A percentile compares a stretch with the other conserved stretches of the same genome.
These are phyloP conservation scores for Aplocera efformata DNA, from an alignment of 2,888 invertebrate species.

Conservation along the genomic window DNA sequence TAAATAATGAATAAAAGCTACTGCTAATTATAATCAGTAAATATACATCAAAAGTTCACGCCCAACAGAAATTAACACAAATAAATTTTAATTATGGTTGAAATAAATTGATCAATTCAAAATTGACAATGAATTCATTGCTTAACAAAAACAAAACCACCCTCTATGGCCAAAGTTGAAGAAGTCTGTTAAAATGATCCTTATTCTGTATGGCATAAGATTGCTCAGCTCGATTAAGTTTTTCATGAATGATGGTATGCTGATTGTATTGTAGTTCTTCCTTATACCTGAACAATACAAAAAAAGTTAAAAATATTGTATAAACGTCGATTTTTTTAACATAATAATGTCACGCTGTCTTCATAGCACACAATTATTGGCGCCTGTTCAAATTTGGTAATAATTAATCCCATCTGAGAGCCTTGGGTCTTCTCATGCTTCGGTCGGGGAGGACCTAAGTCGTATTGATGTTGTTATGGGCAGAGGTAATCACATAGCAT, in stretches of 20 bases:
- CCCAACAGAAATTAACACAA: slow-evolving; percentile 7
- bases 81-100: too few species aligned
- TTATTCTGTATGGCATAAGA: slow-evolving; percentile 67
- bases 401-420: too few species aligned
- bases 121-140: neutral
- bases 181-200: slow-evolving; percentile 67
- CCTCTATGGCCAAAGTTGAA: slow-evolving; percentile 68
- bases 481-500: too few species aligned
- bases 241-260: slow-evolving; percentile 67
- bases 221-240: slow-evolving; percentile 56
- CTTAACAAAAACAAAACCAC: slow-evolving; percentile 73
- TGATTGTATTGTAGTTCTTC: slow-evolving; percentile 59
- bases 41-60: slow-evolving; percentile 17
- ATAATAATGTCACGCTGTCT: too few species aligned
- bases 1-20: slow-evolving; percentile 23
- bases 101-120: too few species aligned
- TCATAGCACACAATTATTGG: too few species aligned
- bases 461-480: too few species aligned
- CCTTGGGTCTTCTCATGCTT: too few species aligned
- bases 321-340: too few species aligned
- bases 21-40: slow-evolving; percentile 13
- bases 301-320: too few species aligned
- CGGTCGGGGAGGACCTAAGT: too few species aligned
- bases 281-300: slow-evolving; percentile 57
- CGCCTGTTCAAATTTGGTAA: too few species aligned